Evolutionary conservation across 2,113 vertebrate species (phyloP).

Genomic region (Chaenocephalus aceratus): DNA sequence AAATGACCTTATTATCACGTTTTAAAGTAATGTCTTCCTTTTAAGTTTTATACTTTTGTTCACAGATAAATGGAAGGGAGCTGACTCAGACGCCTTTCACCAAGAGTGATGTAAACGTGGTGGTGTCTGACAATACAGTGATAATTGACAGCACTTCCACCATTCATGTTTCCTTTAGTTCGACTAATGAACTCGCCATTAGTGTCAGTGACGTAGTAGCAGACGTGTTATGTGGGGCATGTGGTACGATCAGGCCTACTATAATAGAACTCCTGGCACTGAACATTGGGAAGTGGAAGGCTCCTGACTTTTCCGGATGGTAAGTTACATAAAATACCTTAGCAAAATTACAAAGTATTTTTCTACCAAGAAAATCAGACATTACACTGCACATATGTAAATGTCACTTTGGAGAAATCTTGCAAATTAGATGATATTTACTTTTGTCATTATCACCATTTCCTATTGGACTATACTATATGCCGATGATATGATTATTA

Average conservation of each 20-base stretch:
- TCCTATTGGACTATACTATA: background rate
- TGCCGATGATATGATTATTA: background rate
- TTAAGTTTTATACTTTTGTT: conserved; percentile 2
- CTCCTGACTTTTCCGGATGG: conserved; percentile 58
- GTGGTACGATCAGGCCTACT: conserved; percentile 55
- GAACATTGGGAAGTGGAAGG: conserved; percentile 54
- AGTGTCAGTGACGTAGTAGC: conserved; percentile 24
- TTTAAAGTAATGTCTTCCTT: background rate
- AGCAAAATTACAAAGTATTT: background rate
- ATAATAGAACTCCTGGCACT: background rate
- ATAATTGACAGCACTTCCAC: conserved; percentile 52
- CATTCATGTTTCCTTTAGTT: conserved; percentile 64
- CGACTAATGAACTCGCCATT: conserved; percentile 48
- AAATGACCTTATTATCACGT: background rate
- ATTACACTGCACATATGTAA: background rate
- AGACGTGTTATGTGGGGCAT: conserved; percentile 59
- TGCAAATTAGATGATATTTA: background rate
- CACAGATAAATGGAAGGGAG: conserved; percentile 73
- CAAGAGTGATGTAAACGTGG: conserved; percentile 52
- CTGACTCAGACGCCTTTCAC: conserved; percentile 57
- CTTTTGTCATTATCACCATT: background rate
- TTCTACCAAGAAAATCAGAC: background rate
- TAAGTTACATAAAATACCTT: conserved; percentile 21
- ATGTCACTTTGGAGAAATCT: background rate
- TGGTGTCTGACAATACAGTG: conserved; percentile 39